Conservation (phyloP, 2,888 invertebrate genomes). For the Disparrhopalites patrizii region DNA sequence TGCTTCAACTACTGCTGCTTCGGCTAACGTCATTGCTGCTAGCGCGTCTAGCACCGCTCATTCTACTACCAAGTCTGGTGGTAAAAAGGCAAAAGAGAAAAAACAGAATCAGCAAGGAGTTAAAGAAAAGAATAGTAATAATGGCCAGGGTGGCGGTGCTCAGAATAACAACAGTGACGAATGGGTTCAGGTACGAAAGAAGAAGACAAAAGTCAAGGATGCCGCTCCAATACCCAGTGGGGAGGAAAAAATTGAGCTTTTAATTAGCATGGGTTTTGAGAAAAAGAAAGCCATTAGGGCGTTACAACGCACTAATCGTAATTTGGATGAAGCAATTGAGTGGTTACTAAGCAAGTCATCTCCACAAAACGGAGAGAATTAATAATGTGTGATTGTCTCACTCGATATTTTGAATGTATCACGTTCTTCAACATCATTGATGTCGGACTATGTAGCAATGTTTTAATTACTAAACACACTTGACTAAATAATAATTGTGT, state of each 20-base stretch:
- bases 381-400: neutral
- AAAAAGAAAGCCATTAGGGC: conserved; percentile 40
- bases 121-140: neutral
- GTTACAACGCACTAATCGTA: conserved; percentile 38
- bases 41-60: neutral
- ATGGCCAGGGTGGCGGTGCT: neutral
- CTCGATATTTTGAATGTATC: too few relatives aligned
- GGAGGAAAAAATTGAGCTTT: conserved; percentile 40
- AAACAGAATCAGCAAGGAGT: neutral
- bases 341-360: conserved; percentile 37
- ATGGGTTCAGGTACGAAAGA: conserved; percentile 28
- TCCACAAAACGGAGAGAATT: conserved; percentile 13
- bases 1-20: conserved; percentile 2
- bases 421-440: too few relatives aligned
- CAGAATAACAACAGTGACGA: conserved; percentile 16
- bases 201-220: conserved; percentile 21
- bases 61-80: neutral
- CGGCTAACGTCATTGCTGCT: neutral
- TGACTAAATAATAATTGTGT: too few relatives aligned
- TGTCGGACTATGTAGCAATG: too few relatives aligned
- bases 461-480: too few relatives aligned
- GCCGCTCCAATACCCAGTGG: conserved; percentile 23
- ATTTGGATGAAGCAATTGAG: conserved; percentile 43
- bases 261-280: conserved; percentile 45
- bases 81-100: neutral